Percentiles rank a stretch among this genome's conserved stretches.
Conservation (phyloP, 2,797 vertebrate genomes). For the Danio choprae region DNA sequence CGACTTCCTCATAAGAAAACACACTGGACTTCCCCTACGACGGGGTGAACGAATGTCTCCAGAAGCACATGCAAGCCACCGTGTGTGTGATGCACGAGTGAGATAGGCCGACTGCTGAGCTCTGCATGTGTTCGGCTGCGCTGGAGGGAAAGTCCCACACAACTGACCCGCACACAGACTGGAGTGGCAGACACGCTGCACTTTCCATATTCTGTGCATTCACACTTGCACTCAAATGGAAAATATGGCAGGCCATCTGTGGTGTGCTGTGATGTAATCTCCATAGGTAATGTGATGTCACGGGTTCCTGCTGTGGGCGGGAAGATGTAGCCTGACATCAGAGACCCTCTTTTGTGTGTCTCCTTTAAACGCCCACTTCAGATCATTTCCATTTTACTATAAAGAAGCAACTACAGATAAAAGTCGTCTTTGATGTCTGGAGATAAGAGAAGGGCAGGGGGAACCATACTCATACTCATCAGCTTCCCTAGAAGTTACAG, state of each 20-base stretch:
- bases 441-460: not conserved
- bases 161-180: constrained; percentile 37
- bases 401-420: constrained; percentile 45
- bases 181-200: constrained; percentile 50
- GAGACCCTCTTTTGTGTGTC: constrained; percentile 17
- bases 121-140: constrained; percentile 21
- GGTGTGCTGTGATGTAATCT: constrained; percentile 46
- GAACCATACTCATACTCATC: not conserved
- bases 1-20: constrained; percentile 53
- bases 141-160: constrained; percentile 48
- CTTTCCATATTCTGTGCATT: constrained; percentile 51
- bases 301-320: constrained; percentile 57
- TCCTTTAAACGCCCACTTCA: constrained; percentile 47
- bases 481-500: not conserved
- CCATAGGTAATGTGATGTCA: constrained; percentile 48
- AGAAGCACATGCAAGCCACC: constrained; percentile 25
- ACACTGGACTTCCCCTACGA: constrained; percentile 58
- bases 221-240: constrained; percentile 31
- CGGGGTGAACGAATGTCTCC: constrained; percentile 10
- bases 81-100: constrained; percentile 21
- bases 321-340: constrained; percentile 46
- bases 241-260: constrained; percentile 47
- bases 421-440: constrained; percentile 15
- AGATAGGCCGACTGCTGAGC: constrained; percentile 27
- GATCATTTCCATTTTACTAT: constrained; percentile 55